Base-by-base conservation (phyloP, 2,797 vertebrate genomes). In the Scyliorhinus canicula region DNA sequence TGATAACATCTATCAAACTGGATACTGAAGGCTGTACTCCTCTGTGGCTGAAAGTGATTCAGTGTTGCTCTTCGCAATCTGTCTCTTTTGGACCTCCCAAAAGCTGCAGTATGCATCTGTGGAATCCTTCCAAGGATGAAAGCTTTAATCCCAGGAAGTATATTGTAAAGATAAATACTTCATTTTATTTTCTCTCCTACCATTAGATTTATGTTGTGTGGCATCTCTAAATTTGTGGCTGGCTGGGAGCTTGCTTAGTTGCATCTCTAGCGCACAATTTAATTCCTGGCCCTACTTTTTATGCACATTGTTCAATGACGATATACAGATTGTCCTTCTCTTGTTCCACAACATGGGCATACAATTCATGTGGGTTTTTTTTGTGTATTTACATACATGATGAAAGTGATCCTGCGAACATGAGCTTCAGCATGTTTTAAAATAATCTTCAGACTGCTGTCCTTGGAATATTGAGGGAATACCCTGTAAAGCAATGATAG, bases 141-240 rank as follows among this genome's bases (percentile, higher is more conserved):
- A 63, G 57, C 57, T 91, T 40, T 91, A 91, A 91, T 91, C 57
- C n/a, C 57, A 91, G 57, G 40, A 91, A 63, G n/a, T 65, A 60
- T 16, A 63, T 55, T 26, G 19, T 82, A 91, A 63, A 63, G 57
- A 91, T 91, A 91, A 91, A 91, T 44, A 57, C 88, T 91, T 91
- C 60, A 26, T 63, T 63, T 91, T 91, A 63, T 44, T 91, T 57
- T 91, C 16, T 63, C 19, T 91, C 31, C 31, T 57, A 63, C n/a
- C 40, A 91, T 91, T 91, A 11, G 9, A 88, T 31, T 86, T 60
- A 0, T 57, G 35, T 90, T 57, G 9, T 57, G 35, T 3, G 31
- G 6, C 16, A n/a, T 60, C 55, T 35, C 55, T 57, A 90, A n/a
- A 90, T 90, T 90, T 90, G 31, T 8, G 9, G 4, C n/a, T 91